Evolutionary conservation across 2,888 invertebrate species (phyloP).

Genomic region (Microctonus brassicae): DNA sequence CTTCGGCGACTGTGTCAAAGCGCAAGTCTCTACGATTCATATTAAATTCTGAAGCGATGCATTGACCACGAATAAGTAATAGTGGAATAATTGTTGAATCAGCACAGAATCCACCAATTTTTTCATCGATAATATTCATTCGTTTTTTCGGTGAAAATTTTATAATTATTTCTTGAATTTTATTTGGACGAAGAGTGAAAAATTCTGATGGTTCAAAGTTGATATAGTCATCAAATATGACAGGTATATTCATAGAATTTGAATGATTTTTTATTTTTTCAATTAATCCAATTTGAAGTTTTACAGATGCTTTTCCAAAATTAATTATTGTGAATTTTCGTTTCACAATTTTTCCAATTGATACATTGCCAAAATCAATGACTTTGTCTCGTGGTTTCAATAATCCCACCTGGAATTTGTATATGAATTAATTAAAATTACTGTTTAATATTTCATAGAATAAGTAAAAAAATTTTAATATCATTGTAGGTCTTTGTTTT

Average conservation of each 20-base stretch:
- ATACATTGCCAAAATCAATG: conserved; percentile 65
- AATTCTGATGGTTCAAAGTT: conserved; percentile 59
- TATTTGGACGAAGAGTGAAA: conserved; percentile 59
- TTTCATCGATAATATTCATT: conserved; percentile 62
- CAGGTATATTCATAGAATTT: not conserved
- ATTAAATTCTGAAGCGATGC: conserved; percentile 71
- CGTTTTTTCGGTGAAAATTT: conserved; percentile 64
- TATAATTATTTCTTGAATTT: conserved; percentile 62
- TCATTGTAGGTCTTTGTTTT: not conserved
- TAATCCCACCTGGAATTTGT: conserved; percentile 61
- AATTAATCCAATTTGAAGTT: conserved; percentile 71
- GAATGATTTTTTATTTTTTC: not conserved
- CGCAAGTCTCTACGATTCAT: conserved; percentile 71
- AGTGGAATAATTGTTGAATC: conserved; percentile 71
- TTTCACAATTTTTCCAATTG: conserved; percentile 71
- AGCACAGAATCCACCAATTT: conserved; percentile 70
- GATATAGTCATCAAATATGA: conserved; percentile 46
- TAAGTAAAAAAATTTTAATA: not conserved
- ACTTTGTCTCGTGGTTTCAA: conserved; percentile 65
- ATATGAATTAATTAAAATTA: not conserved
- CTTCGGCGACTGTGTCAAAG: conserved; percentile 72
- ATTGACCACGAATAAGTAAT: conserved; percentile 71
- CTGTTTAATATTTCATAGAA: not conserved
- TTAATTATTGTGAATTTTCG: conserved; percentile 75
- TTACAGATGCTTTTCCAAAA: conserved; percentile 72